Evolutionary conservation across 1,140 invertebrate species (phyloP), one percentile per base, ranked within the genome.

Genomic region (Papilio xuthus): DNA sequence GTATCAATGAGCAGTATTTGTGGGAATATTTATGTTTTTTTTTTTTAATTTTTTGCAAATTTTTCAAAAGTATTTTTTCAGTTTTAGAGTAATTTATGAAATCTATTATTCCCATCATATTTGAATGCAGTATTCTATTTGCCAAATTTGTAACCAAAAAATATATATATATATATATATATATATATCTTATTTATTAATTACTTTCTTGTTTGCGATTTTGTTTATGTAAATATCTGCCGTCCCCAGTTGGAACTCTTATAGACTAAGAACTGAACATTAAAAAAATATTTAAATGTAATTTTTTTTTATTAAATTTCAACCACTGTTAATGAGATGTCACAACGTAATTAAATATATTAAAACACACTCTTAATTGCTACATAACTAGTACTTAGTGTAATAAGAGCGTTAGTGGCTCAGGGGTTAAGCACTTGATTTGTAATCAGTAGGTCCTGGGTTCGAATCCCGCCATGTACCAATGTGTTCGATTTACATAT

Each of bases 101-200:
- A 67, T 67, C 0, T 67, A 28, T 32, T 60, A 60, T 60, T 32
- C 60, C 60, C 26, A 67, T 67, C 23, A 15, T 12, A 63, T 32
- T 67, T 23, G 20, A 12, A 23, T 67, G 4, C 20, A 44, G 28
- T 77, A 80, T 53, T 80, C 70, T 69, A 80, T 76, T 73, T 74
- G 84, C 86, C 86, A 88, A 88, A 86, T 63, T 80, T 82, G 78
- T 83, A 86, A 88, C 85, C 85, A 88, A 88, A 87, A 83, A 85
- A 78, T 82, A 53, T n/a, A n/a, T n/a, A n/a, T n/a, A n/a, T n/a
- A n/a, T n/a, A n/a, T n/a, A n/a, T n/a, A n/a, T n/a, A n/a, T n/a
- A n/a, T n/a, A n/a, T n/a, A n/a, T n/a, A n/a, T n/a, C n/a, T n/a
- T n/a, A n/a, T n/a, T n/a, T n/a, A n/a, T n/a, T 26, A 13, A 56